phyloP scores from a whole-genome alignment of 2,888 invertebrate genomes.

The Stenodera caucasica region DNA sequence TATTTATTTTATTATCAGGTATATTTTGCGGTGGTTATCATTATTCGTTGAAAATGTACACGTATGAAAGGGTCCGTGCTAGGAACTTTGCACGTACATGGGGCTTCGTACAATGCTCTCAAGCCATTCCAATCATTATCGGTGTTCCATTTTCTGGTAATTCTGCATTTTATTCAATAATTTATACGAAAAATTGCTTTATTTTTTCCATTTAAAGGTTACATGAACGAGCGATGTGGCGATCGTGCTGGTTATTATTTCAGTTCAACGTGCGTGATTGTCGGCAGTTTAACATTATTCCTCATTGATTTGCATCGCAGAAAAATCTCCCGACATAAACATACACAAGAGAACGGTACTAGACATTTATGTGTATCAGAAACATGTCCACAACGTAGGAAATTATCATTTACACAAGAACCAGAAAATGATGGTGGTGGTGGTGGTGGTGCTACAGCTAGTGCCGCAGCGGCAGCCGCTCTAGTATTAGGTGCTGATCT shows the following conservation, averaged over 20 bases:
- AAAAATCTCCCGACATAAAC: conserved; percentile 70
- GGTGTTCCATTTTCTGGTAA: conserved; percentile 82
- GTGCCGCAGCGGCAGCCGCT: conserved; percentile 61
- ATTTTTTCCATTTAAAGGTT: conserved; percentile 61
- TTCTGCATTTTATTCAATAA: conserved; percentile 7
- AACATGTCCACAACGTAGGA: conserved; percentile 61
- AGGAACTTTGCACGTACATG: conserved; percentile 85
- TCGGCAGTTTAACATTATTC: conserved; percentile 76
- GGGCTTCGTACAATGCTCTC: conserved; percentile 87
- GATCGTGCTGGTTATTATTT: conserved; percentile 82
- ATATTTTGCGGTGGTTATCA: conserved; percentile 87
- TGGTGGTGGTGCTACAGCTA: too few relatives aligned
- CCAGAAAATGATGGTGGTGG: conserved; percentile 60
- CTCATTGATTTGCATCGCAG: conserved; percentile 78
- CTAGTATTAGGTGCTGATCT: conserved; percentile 58
- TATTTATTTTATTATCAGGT: conserved; percentile 61
- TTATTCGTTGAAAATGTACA: conserved; percentile 87
- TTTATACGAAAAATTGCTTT: background rate
- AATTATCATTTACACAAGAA: conserved; percentile 63
- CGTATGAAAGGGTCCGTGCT: conserved; percentile 82
- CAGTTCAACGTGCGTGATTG: conserved; percentile 75
- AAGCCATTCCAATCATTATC: conserved; percentile 81
- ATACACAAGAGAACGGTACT: conserved; percentile 64
- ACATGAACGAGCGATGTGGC: conserved; percentile 76
- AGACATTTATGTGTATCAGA: conserved; percentile 62